A percentile compares a stretch with the other conserved stretches of the same genome.
These are phyloP conservation scores for Alaudala cheleensis DNA, from an alignment of 2,113 vertebrate species.

Conservation along the genomic window DNA sequence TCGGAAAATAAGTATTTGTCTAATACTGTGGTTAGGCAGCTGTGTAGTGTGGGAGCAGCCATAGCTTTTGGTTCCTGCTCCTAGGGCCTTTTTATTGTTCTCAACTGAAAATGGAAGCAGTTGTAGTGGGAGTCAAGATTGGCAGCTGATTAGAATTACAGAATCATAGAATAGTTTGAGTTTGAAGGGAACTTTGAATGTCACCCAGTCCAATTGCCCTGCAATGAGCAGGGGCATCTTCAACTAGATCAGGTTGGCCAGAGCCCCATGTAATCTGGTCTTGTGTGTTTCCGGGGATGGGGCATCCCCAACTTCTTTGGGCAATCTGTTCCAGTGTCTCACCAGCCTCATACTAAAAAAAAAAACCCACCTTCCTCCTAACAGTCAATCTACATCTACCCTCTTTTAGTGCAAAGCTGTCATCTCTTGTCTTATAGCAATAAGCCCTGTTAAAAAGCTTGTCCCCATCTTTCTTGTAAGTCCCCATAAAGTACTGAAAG, in stretches of 20 bases:
- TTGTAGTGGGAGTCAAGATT: neutral
- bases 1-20: neutral
- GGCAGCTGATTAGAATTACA: neutral
- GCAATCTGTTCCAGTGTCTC: neutral
- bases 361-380: rapidly evolving
- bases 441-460: neutral
- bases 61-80: neutral
- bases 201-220: neutral
- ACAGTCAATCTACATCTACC: neutral
- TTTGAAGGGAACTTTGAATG: neutral
- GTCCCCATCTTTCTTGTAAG: neutral
- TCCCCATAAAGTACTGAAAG: neutral
- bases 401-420: neutral
- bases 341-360: neutral
- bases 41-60: neutral
- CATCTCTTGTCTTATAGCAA: neutral
- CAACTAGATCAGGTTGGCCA: neutral
- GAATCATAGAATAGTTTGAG: neutral
- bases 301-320: neutral
- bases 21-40: neutral
- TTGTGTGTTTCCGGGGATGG: neutral
- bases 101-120: neutral
- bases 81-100: neutral
- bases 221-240: neutral
- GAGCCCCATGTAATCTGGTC: neutral